Conservation (phyloP, 2,113 vertebrate genomes). For the Carassius auratus region DNA sequence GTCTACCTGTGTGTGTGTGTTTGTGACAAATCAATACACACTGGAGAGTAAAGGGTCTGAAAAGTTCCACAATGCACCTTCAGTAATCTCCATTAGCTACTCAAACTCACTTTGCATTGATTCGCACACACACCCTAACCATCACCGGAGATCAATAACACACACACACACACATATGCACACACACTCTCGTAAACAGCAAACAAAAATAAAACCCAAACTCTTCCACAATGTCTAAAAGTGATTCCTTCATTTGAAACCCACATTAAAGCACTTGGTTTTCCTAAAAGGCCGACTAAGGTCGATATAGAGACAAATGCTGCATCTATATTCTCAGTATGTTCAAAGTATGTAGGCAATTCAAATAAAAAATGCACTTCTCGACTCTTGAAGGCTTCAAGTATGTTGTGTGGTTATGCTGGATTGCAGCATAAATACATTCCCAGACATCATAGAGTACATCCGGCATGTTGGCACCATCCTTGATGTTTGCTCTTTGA, state of each 20-base stretch:
- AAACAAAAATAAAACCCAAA: constrained; percentile 43
- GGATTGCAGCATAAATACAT: constrained; percentile 8
- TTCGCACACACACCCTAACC: constrained; percentile 42
- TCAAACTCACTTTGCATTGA: constrained; percentile 61
- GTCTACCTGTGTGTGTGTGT: not conserved
- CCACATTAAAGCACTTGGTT: constrained; percentile 30
- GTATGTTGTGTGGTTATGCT: not conserved
- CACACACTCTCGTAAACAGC: constrained; percentile 14
- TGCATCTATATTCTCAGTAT: not conserved
- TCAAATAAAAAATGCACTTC: not conserved
- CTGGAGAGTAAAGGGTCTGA: no score
- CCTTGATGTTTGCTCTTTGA: not conserved
- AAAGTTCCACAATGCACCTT: constrained; percentile 20
- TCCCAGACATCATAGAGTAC: not conserved
- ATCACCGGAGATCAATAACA: constrained; percentile 41
- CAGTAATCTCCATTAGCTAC: constrained; percentile 61
- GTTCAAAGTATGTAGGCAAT: constrained; percentile 4
- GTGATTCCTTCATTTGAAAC: constrained; percentile 34
- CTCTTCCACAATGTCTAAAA: constrained; percentile 14
- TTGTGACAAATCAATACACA: no score
- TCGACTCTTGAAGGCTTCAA: not conserved
- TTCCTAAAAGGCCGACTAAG: constrained; percentile 8
- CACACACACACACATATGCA: constrained; percentile 40
- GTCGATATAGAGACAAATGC: constrained; percentile 22
- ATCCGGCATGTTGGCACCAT: not conserved